Evolutionary conservation across 2,888 invertebrate genomes (phyloP).

Genomic region (Reticulitermes lucifugus): DNA sequence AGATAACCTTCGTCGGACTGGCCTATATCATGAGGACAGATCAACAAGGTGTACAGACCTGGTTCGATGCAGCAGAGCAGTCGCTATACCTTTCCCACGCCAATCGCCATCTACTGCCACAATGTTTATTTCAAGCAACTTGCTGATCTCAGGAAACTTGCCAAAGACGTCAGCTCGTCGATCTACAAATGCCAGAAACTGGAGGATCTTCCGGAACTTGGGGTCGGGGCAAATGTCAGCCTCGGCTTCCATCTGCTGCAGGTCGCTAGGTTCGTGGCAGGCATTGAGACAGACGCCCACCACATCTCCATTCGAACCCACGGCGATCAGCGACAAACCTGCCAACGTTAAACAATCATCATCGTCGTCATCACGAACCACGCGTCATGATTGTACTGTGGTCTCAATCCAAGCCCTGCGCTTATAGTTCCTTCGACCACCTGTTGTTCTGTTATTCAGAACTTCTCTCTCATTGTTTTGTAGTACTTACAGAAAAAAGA

Average conservation of each 20-base stretch:
- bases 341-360: background rate
- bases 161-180: constrained; percentile 69
- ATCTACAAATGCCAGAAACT: constrained; percentile 70
- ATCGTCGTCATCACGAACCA: background rate
- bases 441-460: no score
- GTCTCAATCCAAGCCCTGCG: no score
- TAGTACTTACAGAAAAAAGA: no score
- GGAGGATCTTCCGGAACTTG: constrained; percentile 75
- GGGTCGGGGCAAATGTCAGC: constrained; percentile 67
- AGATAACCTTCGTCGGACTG: no score
- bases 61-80: constrained; percentile 70
- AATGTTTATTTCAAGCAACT: constrained; percentile 72
- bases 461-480: no score
- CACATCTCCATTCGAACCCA: constrained; percentile 69
- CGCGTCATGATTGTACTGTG: no score
- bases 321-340: constrained; percentile 71
- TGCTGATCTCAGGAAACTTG: constrained; percentile 61
- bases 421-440: no score
- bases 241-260: constrained; percentile 62
- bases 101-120: constrained; percentile 76
- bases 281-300: constrained; percentile 70
- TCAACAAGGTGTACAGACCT: constrained; percentile 66
- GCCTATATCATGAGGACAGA: no score
- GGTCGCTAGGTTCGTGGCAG: constrained; percentile 57
- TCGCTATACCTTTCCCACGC: constrained; percentile 76